phyloP scores from a whole-genome alignment of 2,113 vertebrate species.

The Balaeniceps rex region DNA sequence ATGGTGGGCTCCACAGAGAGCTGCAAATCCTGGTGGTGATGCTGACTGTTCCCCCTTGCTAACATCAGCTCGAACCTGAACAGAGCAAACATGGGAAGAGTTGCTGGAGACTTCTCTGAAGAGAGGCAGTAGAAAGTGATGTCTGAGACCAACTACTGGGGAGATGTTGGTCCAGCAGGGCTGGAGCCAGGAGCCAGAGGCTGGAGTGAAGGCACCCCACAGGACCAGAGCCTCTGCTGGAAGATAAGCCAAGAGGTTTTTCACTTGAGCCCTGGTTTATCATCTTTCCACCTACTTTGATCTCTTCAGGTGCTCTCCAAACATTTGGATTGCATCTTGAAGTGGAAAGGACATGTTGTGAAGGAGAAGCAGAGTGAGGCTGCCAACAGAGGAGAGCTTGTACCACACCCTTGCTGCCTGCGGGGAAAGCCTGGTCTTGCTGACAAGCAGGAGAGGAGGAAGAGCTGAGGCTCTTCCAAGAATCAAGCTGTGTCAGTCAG shows the following conservation, averaged over 20 bases:
- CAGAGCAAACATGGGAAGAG: neutral
- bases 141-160: neutral
- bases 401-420: neutral
- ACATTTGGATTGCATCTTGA: neutral
- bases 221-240: neutral
- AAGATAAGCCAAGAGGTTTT: neutral
- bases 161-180: too few relatives aligned
- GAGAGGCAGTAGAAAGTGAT: neutral
- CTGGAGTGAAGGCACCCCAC: fast-evolving
- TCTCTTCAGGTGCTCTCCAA: neutral
- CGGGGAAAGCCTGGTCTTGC: fast-evolving
- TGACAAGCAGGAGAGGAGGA: neutral
- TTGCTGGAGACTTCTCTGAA: neutral
- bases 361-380: neutral
- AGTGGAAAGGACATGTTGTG: neutral
- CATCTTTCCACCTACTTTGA: neutral
- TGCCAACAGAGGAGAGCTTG: neutral
- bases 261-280: neutral
- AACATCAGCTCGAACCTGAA: neutral
- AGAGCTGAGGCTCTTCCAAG: neutral
- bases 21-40: neutral
- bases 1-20: neutral
- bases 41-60: neutral
- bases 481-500: neutral
- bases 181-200: neutral